These are phyloP conservation scores for Caranx melampygus DNA, from an alignment of 2,113 vertebrate genomes.

Conservation along the genomic window DNA sequence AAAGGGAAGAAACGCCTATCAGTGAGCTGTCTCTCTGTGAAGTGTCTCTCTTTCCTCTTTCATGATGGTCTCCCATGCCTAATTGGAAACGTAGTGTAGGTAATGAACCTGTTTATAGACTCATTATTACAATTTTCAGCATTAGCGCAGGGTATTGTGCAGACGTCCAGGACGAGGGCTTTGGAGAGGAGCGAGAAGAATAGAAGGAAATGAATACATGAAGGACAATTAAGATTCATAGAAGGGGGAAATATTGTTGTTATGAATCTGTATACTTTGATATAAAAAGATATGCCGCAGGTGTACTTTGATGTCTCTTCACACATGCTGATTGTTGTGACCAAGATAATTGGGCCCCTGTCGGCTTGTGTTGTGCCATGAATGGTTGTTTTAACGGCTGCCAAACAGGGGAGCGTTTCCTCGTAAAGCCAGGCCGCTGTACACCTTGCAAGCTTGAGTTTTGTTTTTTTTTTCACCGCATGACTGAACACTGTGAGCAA, in stretches of 20 bases:
- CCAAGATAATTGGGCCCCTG: conserved; percentile 63
- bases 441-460: conserved; percentile 31
- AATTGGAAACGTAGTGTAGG: conserved; percentile 63
- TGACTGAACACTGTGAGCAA: conserved; percentile 15
- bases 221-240: conserved; percentile 3
- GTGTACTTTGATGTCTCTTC: conserved; percentile 52
- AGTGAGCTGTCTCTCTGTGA: conserved; percentile 23
- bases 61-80: conserved; percentile 34
- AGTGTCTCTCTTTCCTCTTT: conserved; percentile 21
- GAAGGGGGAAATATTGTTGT: background rate
- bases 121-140: conserved; percentile 59
- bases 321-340: conserved; percentile 59
- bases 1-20: conserved; percentile 22
- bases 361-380: conserved; percentile 44
- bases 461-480: conserved; percentile 12
- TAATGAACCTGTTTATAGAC: conserved; percentile 68
- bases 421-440: conserved; percentile 5
- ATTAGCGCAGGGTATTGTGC: conserved; percentile 38
- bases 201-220: conserved; percentile 1
- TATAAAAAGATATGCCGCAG: conserved; percentile 19
- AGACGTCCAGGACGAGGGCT: conserved; percentile 37
- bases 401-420: conserved; percentile 33
- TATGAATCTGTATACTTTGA: conserved; percentile 35
- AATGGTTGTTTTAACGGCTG: conserved; percentile 61
- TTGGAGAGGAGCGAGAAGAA: conserved; percentile 15